Evolutionary conservation across 2,888 invertebrate species (phyloP).

Genomic region (Caenorhabditis zanzibari): DNA sequence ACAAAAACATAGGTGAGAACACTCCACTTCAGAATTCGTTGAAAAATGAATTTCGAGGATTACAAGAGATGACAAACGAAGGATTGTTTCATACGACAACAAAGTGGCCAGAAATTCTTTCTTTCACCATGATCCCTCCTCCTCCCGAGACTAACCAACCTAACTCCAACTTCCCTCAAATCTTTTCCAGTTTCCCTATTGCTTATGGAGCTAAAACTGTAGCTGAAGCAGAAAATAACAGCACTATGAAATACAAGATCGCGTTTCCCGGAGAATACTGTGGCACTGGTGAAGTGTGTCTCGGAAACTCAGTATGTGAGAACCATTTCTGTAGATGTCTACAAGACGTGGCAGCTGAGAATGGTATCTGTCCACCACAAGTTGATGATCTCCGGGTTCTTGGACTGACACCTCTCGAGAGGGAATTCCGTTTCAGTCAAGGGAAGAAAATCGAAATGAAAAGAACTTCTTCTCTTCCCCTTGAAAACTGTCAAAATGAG

Average conservation of each 20-base stretch:
- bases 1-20: slow-evolving; percentile 62
- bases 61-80: slow-evolving; percentile 52
- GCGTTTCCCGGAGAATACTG: slow-evolving; percentile 82
- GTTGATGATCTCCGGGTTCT: slow-evolving; percentile 48
- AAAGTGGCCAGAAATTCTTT: slow-evolving; percentile 57
- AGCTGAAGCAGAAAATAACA: slow-evolving; percentile 61
- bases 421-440: slow-evolving; percentile 55
- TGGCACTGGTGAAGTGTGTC: slow-evolving; percentile 72
- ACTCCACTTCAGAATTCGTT: slow-evolving; percentile 60
- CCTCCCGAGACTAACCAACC: slow-evolving; percentile 43
- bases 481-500: slow-evolving; percentile 75
- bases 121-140: slow-evolving; percentile 59
- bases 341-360: slow-evolving; percentile 73
- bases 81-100: slow-evolving; percentile 62
- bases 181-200: slow-evolving; percentile 64
- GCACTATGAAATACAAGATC: slow-evolving; percentile 58
- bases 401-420: slow-evolving; percentile 43
- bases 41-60: slow-evolving; percentile 55
- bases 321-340: slow-evolving; percentile 79
- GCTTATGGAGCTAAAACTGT: slow-evolving; percentile 66
- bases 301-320: slow-evolving; percentile 78
- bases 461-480: slow-evolving; percentile 67
- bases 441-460: slow-evolving; percentile 50
- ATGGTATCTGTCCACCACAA: slow-evolving; percentile 75
- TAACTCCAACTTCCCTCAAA: slow-evolving; percentile 49